Evolutionary conservation across 2,888 invertebrate genomes (phyloP).

Genomic region (Pherbina coryleti): DNA sequence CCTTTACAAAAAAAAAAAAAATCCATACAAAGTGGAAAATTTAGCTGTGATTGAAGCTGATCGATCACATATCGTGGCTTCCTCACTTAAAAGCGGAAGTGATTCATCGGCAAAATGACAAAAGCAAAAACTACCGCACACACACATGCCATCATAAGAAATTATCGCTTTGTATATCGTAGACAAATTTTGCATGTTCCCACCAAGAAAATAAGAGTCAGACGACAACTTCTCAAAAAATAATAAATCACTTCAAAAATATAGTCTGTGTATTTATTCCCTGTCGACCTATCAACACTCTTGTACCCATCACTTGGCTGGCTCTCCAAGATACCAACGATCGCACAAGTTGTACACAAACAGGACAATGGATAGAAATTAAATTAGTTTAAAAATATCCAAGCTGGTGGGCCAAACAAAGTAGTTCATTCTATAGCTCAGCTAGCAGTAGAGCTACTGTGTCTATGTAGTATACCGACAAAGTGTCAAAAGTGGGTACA

Average conservation of each 20-base stretch:
- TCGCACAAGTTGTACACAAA: constrained; percentile 28
- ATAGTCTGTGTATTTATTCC: background rate
- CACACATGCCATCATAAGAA: background rate
- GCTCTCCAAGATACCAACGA: background rate
- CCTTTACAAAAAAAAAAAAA: too few relatives aligned
- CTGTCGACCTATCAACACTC: constrained; percentile 30
- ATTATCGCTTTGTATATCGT: background rate
- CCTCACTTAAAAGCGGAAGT: background rate
- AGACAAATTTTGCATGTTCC: constrained; percentile 29
- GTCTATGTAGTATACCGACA: constrained; percentile 35
- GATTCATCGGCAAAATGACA: constrained; percentile 11
- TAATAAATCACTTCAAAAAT: constrained; percentile 57
- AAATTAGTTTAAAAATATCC: constrained; percentile 61
- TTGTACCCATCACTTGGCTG: background rate
- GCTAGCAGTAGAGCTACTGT: constrained; percentile 53
- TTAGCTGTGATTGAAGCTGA: background rate
- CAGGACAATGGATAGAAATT: constrained; percentile 25
- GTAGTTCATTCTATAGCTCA: constrained; percentile 13
- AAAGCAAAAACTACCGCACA: background rate
- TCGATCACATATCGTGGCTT: constrained; percentile 4
- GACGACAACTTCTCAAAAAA: constrained; percentile 53
- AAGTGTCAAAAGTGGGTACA: constrained; percentile 46
- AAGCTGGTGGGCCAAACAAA: constrained; percentile 58
- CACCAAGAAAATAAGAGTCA: background rate
- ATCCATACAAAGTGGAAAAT: too few relatives aligned